Evolutionary conservation across 2,888 invertebrate genomes (phyloP), one percentile per base, ranked within the genome.

Genomic region (Tetramorium bicarinatum): DNA sequence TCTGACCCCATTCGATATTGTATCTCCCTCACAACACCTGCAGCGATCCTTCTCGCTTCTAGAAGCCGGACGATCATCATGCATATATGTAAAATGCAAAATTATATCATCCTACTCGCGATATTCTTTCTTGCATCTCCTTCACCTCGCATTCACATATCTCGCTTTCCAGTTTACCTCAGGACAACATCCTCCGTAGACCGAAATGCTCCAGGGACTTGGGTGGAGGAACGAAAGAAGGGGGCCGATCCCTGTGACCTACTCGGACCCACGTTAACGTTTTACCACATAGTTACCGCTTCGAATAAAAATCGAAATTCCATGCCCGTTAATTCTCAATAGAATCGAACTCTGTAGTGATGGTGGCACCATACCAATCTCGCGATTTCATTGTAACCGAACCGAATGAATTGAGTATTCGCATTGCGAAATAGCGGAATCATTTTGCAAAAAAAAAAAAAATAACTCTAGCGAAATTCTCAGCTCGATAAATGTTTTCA

Each of bases 361-460:
- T 88, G 88, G 88, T 84, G 90, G 54, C n/a, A 54, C 13, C 77
- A 87, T 90, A 88, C 84, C 89, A 83, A 82, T 52, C 81, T 52
- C 88, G 90, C 91, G 92, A 92, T 93, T 93, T 93, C 91, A 89
- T 90, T 92, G 92, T 91, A 92, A 91, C 91, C 88, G 91, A 87
- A 56, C 21, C 52, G 41, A 64, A 56, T 44, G 18, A 6, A 47
- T 15, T 18, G 41, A 66, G 44, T 4, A 47, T 64, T 83, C 75
- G 29, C 29, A 61, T 59, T 3, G 21, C 18, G 25, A 41, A 80
- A 85, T 82, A 34, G 25, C 21, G 47, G 41, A 38, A 52, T 84
- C 62, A 44, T 21, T 21, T 21, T 8, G 29, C 52, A 15, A 52
- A 67, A 2, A 61, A 62, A 61, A 18, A 47, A 29, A 29, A 49